These are phyloP conservation scores for Luperina nickerlii DNA, from an alignment of 2,888 invertebrate species.

Conservation along the genomic window DNA sequence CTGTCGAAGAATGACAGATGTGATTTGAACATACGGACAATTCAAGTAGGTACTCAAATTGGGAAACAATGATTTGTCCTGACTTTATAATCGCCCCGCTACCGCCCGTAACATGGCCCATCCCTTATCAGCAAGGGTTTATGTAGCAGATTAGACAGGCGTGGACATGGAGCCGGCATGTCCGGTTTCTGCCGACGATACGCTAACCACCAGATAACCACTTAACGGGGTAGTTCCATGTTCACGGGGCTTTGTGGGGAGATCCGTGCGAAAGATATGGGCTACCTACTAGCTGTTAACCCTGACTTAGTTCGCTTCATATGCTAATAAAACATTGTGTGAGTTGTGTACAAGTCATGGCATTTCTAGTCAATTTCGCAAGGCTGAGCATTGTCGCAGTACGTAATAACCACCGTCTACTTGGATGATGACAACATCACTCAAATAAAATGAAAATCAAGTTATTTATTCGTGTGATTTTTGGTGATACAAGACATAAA, in stretches of 20 bases:
- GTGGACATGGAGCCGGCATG: conserved; percentile 23
- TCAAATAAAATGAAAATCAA: background rate
- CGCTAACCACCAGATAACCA: conserved; percentile 44
- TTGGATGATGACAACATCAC: background rate
- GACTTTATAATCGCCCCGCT: conserved; percentile 6
- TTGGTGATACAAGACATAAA: background rate
- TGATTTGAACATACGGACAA: background rate
- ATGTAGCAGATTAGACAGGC: conserved; percentile 46
- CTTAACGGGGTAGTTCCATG: conserved; percentile 29
- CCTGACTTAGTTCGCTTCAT: background rate
- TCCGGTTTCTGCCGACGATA: conserved; percentile 17
- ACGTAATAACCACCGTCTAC: background rate
- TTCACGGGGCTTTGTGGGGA: background rate
- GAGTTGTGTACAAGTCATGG: background rate
- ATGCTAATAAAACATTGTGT: background rate
- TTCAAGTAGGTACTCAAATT: background rate
- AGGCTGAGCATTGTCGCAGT: background rate
- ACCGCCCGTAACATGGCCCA: background rate
- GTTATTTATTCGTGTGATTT: background rate
- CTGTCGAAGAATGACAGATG: background rate
- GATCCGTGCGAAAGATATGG: background rate
- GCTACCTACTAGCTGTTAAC: background rate
- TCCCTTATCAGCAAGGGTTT: conserved; percentile 35
- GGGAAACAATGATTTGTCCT: background rate
- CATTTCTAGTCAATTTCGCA: background rate